Conservation (phyloP, 2,888 invertebrate species). For the Galerucella calmariensis region DNA sequence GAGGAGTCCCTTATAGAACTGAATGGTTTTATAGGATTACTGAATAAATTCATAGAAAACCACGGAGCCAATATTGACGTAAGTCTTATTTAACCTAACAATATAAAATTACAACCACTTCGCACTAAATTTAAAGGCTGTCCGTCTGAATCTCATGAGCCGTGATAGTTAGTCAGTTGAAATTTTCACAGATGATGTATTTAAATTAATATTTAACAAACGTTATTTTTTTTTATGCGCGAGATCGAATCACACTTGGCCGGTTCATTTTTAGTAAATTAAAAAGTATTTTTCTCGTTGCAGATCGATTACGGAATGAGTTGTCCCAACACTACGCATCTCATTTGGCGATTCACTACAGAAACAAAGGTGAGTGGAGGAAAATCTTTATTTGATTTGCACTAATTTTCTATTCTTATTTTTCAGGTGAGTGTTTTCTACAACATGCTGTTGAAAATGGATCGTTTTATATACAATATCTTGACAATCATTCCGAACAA, state of each 20-base stretch:
- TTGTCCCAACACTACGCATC: neutral
- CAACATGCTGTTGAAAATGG: constrained; percentile 15
- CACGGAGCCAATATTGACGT: neutral
- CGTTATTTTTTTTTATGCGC: no score
- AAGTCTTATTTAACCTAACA: neutral
- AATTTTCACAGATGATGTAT: no score
- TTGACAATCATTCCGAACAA: neutral
- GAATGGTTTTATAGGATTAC: neutral
- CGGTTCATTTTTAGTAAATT: neutral
- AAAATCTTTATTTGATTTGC: neutral
- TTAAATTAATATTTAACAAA: no score
- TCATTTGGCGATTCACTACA: neutral
- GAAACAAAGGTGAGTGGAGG: neutral
- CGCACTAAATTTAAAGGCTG: no score
- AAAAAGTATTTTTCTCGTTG: neutral
- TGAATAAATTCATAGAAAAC: neutral
- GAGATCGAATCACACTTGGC: no score
- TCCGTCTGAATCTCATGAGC: no score
- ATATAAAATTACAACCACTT: no score
- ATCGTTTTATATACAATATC: neutral
- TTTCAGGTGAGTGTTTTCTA: constrained; percentile 21
- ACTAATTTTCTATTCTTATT: neutral
- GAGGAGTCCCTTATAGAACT: neutral
- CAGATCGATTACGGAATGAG: neutral
- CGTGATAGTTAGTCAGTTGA: no score